Evolutionary conservation across 2,888 invertebrate species (phyloP), one percentile per base, ranked within the genome.

Genomic region (Cecidostiba fungosa): DNA sequence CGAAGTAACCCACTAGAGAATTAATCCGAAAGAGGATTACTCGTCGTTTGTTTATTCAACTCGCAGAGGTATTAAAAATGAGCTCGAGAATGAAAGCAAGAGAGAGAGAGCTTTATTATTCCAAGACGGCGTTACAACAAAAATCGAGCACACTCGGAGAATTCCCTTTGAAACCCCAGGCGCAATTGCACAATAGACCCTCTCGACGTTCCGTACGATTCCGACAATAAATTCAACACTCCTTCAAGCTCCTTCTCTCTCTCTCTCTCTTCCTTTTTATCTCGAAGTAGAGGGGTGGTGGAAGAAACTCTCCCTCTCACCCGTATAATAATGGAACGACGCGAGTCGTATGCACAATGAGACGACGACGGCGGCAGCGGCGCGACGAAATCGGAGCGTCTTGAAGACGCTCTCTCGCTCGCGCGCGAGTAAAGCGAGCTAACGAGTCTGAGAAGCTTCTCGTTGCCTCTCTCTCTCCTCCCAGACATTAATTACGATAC

Each of bases 401-500:
- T 70, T 29, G 36, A 59, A 59, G 32, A 10, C 73, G 50, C 43
- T 14, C 23, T 26, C n/a, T 4, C 32, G 26, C 26, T 39, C 29
- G 54, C 66, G 23, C 62, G 12, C 62, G 54, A 59, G 54, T 59
- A 59, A 59, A 59, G 39, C 77, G 77, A n/a, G 26, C 66, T 50
- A 59, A 66, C 39, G 66, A 77, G 62, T 50, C 70, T 70, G 36
- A 62, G 36, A 62, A 76, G 54, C 32, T 39, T 80, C 39, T 72
- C 59, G 72, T 72, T 79, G 70, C 79, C 14, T 36, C 54, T 50
- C 19, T 19, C 50, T 5, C 50, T 50, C 50, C 54, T 19, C 10
- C n/a, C n/a, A 23, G 80, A 80, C 80, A 80, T 80, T 80, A 80
- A 73, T 80, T 80, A 80, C 80, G 80, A 72, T 80, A 80, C 72